phyloP scores from a whole-genome alignment of 1,140 invertebrate species.

The Hesperophylax magnus region DNA sequence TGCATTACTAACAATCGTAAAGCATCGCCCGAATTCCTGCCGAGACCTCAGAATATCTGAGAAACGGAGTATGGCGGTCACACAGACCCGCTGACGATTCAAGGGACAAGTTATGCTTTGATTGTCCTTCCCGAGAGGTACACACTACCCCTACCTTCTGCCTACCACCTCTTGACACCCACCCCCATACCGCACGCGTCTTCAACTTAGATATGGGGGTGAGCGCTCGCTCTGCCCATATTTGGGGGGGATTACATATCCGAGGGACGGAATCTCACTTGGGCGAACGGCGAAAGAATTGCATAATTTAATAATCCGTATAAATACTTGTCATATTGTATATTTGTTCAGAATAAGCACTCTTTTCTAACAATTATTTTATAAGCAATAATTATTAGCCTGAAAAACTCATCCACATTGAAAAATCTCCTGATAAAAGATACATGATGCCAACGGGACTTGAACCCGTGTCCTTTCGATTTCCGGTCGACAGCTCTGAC shows the following conservation, averaged over 20 bases:
- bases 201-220: constrained; percentile 22
- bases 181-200: constrained; percentile 47
- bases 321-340: background rate
- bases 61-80: constrained; percentile 24
- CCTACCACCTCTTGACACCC: too few species aligned
- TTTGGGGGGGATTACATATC: background rate
- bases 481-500: too few species aligned
- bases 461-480: too few species aligned
- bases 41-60: constrained; percentile 51
- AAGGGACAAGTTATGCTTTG: constrained; percentile 57
- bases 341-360: too few species aligned
- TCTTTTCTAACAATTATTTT: too few species aligned
- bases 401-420: too few species aligned
- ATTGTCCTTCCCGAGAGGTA: constrained; percentile 53
- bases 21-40: constrained; percentile 55
- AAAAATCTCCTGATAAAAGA: too few species aligned
- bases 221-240: constrained; percentile 3
- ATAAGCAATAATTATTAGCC: too few species aligned
- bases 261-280: background rate
- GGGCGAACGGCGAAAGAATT: background rate
- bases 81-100: constrained; percentile 35
- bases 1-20: constrained; percentile 47
- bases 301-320: background rate
- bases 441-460: too few species aligned
- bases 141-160: too few species aligned